phyloP scores from a whole-genome alignment of 2,113 vertebrate species.

The Colaptes auratus region DNA sequence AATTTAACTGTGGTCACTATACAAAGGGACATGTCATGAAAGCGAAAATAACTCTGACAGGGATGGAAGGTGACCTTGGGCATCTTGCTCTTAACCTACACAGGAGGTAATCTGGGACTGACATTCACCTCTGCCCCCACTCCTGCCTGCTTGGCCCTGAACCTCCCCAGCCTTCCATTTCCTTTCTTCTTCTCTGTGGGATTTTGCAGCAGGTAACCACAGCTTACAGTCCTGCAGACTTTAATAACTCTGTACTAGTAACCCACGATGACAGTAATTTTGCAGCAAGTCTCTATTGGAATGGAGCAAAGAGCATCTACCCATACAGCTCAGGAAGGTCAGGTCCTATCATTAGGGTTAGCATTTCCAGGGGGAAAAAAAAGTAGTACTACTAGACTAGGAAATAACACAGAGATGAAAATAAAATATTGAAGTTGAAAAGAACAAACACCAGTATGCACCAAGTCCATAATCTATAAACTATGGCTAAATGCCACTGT shows the following conservation, averaged over 20 bases:
- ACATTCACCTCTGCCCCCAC: not conserved
- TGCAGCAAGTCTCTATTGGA: not conserved
- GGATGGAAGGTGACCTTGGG: not conserved
- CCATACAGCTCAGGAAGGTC: not conserved
- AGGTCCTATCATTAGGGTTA: not conserved
- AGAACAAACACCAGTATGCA: not conserved
- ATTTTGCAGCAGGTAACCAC: not conserved
- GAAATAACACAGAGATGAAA: slow-evolving; percentile 5
- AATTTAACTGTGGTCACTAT: not conserved
- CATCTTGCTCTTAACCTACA: not conserved
- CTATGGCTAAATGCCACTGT: not conserved
- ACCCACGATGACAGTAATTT: not conserved
- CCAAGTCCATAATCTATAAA: not conserved
- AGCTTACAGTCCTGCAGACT: not conserved
- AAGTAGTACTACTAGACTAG: not conserved
- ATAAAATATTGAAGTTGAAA: slow-evolving; percentile 5
- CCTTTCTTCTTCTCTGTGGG: not conserved
- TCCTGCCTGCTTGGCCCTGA: rapidly evolving
- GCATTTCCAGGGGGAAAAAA: not conserved
- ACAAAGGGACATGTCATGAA: not conserved
- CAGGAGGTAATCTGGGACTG: not conserved
- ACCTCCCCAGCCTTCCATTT: not conserved
- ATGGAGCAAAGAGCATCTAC: not conserved
- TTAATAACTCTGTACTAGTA: not conserved
- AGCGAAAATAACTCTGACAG: not conserved